A percentile compares a stretch with the other conserved stretches of the same genome.
phyloP scores from a whole-genome alignment of 1,140 invertebrate species.

The Euborellia annulipes region DNA sequence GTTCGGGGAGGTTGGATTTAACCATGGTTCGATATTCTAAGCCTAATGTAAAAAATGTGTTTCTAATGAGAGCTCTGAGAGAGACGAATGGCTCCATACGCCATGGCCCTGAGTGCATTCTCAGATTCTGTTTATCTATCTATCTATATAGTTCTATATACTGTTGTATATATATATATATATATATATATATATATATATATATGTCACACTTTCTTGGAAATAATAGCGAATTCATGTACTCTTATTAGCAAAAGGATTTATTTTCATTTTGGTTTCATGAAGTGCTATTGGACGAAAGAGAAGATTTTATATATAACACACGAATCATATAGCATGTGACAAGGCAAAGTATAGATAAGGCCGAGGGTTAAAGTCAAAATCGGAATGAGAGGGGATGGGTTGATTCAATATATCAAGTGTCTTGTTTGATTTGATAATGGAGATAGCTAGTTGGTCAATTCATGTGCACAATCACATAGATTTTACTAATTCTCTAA shows the following conservation, averaged over 20 bases:
- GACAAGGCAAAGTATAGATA: too few species aligned
- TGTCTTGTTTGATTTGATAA: too few species aligned
- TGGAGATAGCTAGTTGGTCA: too few species aligned
- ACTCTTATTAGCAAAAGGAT: constrained; percentile 33
- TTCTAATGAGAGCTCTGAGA: constrained; percentile 27
- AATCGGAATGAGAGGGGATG: too few species aligned
- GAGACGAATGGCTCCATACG: constrained; percentile 26
- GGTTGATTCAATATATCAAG: too few species aligned
- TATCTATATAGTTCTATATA: too few species aligned
- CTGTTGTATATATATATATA: too few species aligned
- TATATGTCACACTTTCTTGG: constrained; percentile 26
- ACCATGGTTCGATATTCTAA: constrained; percentile 19
- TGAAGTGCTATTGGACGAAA: not conserved
- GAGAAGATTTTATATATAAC: not conserved
- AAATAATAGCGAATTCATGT: constrained; percentile 35
- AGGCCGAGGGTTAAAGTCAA: too few species aligned
- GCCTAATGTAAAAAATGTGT: constrained; percentile 27
- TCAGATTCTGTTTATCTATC: constrained; percentile 31
- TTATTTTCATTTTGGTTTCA: constrained; percentile 29
- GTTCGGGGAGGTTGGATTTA: constrained; percentile 14
- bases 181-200: constrained; percentile 21
- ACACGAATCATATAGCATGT: too few species aligned
- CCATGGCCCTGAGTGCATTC: constrained; percentile 28
- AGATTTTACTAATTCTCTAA: too few species aligned
- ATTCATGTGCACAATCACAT: too few species aligned